phyloP scores from a whole-genome alignment of 2,888 invertebrate genomes.

The Harpalus rufipes region DNA sequence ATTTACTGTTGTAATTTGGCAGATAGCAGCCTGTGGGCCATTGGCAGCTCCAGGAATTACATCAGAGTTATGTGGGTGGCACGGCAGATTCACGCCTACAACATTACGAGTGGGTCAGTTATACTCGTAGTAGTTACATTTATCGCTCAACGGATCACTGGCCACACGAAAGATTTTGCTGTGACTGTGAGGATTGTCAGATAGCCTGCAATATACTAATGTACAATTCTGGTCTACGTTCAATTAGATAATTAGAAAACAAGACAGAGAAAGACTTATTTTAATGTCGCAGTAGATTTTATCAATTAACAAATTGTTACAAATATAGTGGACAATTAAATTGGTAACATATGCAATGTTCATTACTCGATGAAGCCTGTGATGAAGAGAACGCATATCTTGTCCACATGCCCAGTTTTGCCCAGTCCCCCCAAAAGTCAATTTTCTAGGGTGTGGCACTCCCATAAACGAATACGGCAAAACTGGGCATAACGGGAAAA shows the following conservation, averaged over 20 bases:
- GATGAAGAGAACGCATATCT: too few relatives aligned
- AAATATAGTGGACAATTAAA: too few relatives aligned
- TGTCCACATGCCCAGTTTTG: too few relatives aligned
- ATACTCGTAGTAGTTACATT: neutral
- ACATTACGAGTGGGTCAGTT: neutral
- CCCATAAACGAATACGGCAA: too few relatives aligned
- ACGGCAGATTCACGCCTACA: neutral
- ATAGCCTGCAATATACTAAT: neutral
- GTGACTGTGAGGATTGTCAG: neutral
- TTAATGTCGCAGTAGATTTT: too few relatives aligned
- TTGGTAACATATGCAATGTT: too few relatives aligned
- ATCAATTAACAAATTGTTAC: too few relatives aligned
- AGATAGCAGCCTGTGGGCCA: neutral
- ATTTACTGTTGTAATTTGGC: neutral
- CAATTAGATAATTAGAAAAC: neutral
- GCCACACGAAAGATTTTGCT: neutral
- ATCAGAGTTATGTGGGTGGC: slow-evolving; percentile 1
- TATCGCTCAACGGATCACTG: neutral
- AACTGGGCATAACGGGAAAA: too few relatives aligned
- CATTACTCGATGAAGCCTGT: too few relatives aligned
- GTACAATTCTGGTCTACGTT: neutral
- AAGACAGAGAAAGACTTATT: too few relatives aligned
- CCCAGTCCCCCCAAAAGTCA: too few relatives aligned
- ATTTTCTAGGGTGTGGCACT: too few relatives aligned
- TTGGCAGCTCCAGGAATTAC: neutral